phyloP scores from a whole-genome alignment of 2,888 invertebrate species.

The Serrognathus titanus region DNA sequence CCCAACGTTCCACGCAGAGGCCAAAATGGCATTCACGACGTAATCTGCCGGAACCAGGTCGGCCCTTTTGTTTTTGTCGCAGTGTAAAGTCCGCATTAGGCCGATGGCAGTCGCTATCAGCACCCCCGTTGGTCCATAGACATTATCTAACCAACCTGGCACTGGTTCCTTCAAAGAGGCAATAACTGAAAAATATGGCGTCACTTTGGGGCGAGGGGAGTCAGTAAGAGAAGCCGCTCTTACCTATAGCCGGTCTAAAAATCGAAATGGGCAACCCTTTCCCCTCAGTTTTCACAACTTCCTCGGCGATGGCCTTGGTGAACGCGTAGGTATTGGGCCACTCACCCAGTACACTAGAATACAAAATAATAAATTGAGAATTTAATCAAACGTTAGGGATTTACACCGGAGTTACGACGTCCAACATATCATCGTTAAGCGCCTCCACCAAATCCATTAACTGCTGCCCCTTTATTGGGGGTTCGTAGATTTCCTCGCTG shows the following conservation, averaged over 20 bases:
- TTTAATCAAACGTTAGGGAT: constrained; percentile 14
- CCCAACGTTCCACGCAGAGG: constrained; percentile 52
- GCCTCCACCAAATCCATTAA: constrained; percentile 44
- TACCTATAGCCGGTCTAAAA: constrained; percentile 65
- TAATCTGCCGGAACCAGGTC: constrained; percentile 71
- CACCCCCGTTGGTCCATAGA: constrained; percentile 81
- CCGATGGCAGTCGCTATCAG: constrained; percentile 75
- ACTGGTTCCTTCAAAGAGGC: constrained; percentile 70
- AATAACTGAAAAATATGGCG: constrained; percentile 49
- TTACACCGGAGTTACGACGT: constrained; percentile 43
- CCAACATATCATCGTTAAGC: constrained; percentile 43
- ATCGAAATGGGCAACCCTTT: constrained; percentile 61
- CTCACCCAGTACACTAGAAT: constrained; percentile 50
- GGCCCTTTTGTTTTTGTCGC: constrained; percentile 64
- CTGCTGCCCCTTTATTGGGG: constrained; percentile 41
- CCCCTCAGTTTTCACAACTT: constrained; percentile 54
- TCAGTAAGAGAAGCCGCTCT: neutral
- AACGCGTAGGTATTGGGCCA: constrained; percentile 74
- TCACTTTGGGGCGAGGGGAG: neutral
- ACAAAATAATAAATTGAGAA: too few relatives aligned
- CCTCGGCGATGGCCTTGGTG: constrained; percentile 70
- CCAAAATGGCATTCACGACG: constrained; percentile 59
- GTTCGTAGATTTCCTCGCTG: constrained; percentile 53
- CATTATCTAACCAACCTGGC: constrained; percentile 88
- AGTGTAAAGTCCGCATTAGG: constrained; percentile 69